These are phyloP conservation scores for Grammomys dolichurus DNA, from an alignment of 2,113 vertebrate genomes.

Conservation along the genomic window DNA sequence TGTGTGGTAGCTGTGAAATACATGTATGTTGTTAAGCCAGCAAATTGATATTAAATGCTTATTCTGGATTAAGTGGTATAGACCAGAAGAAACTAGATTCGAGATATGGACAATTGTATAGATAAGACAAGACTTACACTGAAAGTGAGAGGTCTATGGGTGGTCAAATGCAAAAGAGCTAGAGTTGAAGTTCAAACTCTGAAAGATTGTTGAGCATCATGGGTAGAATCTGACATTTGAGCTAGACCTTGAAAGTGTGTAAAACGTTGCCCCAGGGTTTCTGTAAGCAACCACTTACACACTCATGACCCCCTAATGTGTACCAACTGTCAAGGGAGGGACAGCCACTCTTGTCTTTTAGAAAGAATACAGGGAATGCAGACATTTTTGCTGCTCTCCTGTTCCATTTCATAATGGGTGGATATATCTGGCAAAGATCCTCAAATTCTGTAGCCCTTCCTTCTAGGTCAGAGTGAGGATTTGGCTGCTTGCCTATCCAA, in stretches of 20 bases:
- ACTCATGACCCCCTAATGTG: conserved; percentile 32
- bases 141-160: not conserved
- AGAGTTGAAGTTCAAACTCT: not conserved
- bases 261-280: conserved; percentile 48
- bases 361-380: conserved; percentile 22
- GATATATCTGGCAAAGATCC: conserved; percentile 36
- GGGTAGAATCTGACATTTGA: conserved; percentile 43
- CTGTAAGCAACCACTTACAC: conserved; percentile 50
- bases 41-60: not conserved
- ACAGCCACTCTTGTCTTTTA: conserved; percentile 33
- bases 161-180: not conserved
- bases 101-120: not conserved
- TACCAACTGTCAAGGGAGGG: conserved; percentile 69
- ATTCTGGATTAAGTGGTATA: conserved; percentile 23
- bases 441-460: conserved; percentile 1
- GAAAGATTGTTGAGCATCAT: conserved; percentile 36
- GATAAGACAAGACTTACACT: not conserved
- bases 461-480: conserved; percentile 9
- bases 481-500: conserved; percentile 52
- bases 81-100: conserved; percentile 43
- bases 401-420: not conserved
- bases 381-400: conserved; percentile 17
- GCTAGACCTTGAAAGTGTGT: conserved; percentile 60
- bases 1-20: conserved; percentile 53
- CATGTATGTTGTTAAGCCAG: conserved; percentile 7